Percentiles rank a stretch among this genome's conserved stretches.
These are phyloP conservation scores for Synanthedon tipuliformis DNA, from an alignment of 2,888 invertebrate species.

Conservation along the genomic window DNA sequence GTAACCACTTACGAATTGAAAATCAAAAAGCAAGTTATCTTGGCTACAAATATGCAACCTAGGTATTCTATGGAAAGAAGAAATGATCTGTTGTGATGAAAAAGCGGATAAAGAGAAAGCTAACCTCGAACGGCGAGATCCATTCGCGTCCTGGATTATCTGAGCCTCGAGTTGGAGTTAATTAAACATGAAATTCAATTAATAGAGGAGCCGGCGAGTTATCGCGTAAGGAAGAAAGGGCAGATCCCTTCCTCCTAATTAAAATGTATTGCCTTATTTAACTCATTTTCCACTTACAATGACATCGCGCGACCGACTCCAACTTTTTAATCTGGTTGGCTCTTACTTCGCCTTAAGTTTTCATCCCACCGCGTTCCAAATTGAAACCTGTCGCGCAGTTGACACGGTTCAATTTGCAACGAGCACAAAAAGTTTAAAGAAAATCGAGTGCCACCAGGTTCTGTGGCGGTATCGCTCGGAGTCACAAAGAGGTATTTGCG, in stretches of 20 bases:
- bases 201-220: slow-evolving; percentile 62
- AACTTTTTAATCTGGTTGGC: slow-evolving; percentile 66
- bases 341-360: slow-evolving; percentile 46
- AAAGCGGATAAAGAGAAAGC: too few relatives aligned
- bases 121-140: slow-evolving; percentile 32
- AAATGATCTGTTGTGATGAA: too few relatives aligned
- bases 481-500: slow-evolving; percentile 69
- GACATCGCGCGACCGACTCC: slow-evolving; percentile 64
- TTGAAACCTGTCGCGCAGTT: slow-evolving; percentile 3
- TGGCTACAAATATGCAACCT: too few relatives aligned
- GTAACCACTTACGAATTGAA: too few relatives aligned
- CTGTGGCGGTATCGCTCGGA: slow-evolving; percentile 43
- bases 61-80: too few relatives aligned
- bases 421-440: slow-evolving; percentile 15
- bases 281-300: slow-evolving; percentile 70
- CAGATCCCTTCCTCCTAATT: slow-evolving; percentile 65
- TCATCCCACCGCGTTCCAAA: slow-evolving; percentile 7
- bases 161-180: slow-evolving; percentile 49
- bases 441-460: slow-evolving; percentile 48
- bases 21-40: too few relatives aligned
- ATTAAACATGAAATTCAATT: slow-evolving; percentile 71
- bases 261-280: slow-evolving; percentile 71
- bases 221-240: slow-evolving; percentile 66
- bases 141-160: slow-evolving; percentile 42
- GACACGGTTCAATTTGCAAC: slow-evolving; percentile 17